phyloP scores from a whole-genome alignment of 2,888 invertebrate species.

The Glyphotaelius pellucidus region DNA sequence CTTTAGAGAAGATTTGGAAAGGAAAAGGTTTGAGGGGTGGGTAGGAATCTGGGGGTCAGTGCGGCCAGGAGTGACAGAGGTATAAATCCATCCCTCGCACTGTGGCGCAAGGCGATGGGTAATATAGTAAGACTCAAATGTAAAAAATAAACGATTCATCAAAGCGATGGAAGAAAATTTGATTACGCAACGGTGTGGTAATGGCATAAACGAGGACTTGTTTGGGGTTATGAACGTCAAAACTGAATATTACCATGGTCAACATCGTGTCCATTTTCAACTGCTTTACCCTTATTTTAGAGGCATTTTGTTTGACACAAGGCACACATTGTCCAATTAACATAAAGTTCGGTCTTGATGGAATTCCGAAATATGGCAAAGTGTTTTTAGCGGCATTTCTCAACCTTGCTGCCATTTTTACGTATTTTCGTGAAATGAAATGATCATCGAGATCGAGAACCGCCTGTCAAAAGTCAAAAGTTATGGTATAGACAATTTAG shows the following conservation, averaged over 20 bases:
- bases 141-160: background rate
- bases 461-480: too few relatives aligned
- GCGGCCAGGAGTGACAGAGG: too few relatives aligned
- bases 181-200: background rate
- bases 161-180: background rate
- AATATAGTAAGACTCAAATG: conserved; percentile 66
- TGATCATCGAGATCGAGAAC: too few relatives aligned
- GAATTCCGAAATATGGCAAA: conserved; percentile 3
- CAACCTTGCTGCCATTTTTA: conserved; percentile 20
- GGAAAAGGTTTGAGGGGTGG: too few relatives aligned
- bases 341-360: conserved; percentile 75
- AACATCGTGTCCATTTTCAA: conserved; percentile 87
- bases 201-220: background rate
- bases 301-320: conserved; percentile 85
- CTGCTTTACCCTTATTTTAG: conserved; percentile 86
- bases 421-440: background rate
- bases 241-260: conserved; percentile 81
- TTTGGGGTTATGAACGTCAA: conserved; percentile 21
- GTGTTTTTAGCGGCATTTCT: background rate
- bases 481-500: too few relatives aligned
- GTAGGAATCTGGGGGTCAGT: too few relatives aligned
- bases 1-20: too few relatives aligned
- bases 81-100: too few relatives aligned
- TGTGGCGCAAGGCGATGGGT: too few relatives aligned
- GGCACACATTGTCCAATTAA: conserved; percentile 89